A percentile compares a stretch with the other conserved stretches of the same genome.
phyloP scores from a whole-genome alignment of 2,888 invertebrate genomes.

The Apodemia hepburni region DNA sequence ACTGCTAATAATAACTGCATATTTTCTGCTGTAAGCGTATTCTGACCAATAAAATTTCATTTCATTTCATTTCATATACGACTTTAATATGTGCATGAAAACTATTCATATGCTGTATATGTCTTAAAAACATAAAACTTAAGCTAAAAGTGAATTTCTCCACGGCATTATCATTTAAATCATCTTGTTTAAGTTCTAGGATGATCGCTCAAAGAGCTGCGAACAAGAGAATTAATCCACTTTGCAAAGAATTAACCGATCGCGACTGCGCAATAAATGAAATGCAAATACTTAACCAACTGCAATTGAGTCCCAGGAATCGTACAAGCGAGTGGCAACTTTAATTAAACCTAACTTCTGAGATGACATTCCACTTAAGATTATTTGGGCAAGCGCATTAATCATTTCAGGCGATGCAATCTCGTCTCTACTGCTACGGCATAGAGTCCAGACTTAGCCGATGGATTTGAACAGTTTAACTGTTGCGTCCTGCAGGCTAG shows the following conservation, averaged over 20 bases:
- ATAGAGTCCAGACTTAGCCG: conserved; percentile 30
- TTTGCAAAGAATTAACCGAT: conserved; percentile 24
- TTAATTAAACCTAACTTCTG: conserved; percentile 72
- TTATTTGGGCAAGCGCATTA: conserved; percentile 44
- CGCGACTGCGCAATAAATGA: conserved; percentile 35
- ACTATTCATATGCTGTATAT: too few species aligned
- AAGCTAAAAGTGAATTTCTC: not conserved
- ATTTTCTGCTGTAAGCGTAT: too few species aligned
- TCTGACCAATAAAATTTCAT: too few species aligned
- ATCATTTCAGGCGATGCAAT: conserved; percentile 23
- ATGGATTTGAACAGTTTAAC: conserved; percentile 42
- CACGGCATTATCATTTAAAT: conserved; percentile 16
- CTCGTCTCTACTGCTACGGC: conserved; percentile 32
- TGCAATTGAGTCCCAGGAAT: conserved; percentile 53
- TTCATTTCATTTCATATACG: too few species aligned
- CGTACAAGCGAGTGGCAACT: conserved; percentile 56
- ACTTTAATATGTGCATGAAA: too few species aligned
- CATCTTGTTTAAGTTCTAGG: conserved; percentile 5
- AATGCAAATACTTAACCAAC: conserved; percentile 58
- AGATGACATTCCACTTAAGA: conserved; percentile 63
- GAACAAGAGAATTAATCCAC: conserved; percentile 20
- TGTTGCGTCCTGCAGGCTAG: conserved; percentile 52
- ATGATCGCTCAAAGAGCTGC: conserved; percentile 11
- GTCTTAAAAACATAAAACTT: not conserved
- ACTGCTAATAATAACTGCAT: too few species aligned